phyloP scores from a whole-genome alignment of 2,113 vertebrate genomes.

The Ptychochromis oligacanthus region DNA sequence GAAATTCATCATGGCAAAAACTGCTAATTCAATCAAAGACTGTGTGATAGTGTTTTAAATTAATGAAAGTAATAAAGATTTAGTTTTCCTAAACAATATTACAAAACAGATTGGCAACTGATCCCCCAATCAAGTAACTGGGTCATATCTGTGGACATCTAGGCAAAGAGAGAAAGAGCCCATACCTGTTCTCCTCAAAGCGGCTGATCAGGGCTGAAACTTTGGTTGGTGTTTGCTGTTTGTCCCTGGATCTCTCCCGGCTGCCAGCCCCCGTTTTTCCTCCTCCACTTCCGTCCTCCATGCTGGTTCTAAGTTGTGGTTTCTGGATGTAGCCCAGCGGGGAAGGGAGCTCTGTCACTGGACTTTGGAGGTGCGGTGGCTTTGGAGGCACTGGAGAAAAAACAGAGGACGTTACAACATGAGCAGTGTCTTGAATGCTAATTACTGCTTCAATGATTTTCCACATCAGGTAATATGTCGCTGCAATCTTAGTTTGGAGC shows the following conservation, averaged over 20 bases:
- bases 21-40: neutral
- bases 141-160: neutral
- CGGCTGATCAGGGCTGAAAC: conserved; percentile 94
- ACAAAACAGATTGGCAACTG: neutral
- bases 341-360: conserved; percentile 76
- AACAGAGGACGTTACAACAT: neutral
- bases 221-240: conserved; percentile 87
- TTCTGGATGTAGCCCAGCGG: conserved; percentile 67
- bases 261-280: conserved; percentile 65
- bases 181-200: conserved; percentile 94
- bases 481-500: conserved; percentile 33
- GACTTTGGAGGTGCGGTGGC: conserved; percentile 88
- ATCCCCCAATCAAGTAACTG: neutral
- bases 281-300: conserved; percentile 86
- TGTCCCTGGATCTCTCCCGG: conserved; percentile 73
- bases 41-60: neutral
- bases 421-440: neutral
- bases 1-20: neutral
- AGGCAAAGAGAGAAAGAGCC: neutral
- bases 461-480: neutral
- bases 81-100: neutral
- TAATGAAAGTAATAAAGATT: neutral
- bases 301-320: conserved; percentile 69
- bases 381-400: conserved; percentile 92
- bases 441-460: neutral